Evolutionary conservation across 2,113 vertebrate species (phyloP).

Genomic region (Neolamprologus brichardi): DNA sequence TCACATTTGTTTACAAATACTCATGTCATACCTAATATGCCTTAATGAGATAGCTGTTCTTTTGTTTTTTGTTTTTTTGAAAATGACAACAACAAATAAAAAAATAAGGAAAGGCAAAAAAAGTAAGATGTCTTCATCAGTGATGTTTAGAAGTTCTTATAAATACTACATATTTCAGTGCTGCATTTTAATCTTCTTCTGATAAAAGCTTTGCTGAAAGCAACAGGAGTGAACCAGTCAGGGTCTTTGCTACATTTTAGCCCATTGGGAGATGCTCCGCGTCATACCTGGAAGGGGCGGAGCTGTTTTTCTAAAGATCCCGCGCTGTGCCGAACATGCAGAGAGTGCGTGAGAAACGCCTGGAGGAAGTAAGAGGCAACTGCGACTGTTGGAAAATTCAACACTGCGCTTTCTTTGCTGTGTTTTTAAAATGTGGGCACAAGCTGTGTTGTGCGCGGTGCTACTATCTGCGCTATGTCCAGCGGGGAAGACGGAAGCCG

Average conservation of each 20-base stretch:
- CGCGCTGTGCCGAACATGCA: not conserved
- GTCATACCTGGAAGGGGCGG: not conserved
- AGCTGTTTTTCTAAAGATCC: not conserved
- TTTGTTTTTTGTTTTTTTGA: not conserved
- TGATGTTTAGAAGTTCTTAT: not conserved
- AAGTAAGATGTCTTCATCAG: not conserved
- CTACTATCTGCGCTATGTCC: slow-evolving; percentile 58
- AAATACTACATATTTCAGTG: not conserved
- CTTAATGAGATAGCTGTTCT: not conserved
- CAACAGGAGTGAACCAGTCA: not conserved
- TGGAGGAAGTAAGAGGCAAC: not conserved
- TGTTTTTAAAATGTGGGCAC: slow-evolving; percentile 39
- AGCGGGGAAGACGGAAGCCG: slow-evolving; percentile 48
- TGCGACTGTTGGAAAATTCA: not conserved
- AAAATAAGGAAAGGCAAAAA: not conserved
- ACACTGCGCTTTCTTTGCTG: not conserved
- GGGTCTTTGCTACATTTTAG: not conserved
- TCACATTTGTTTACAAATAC: not conserved
- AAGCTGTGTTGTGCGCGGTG: slow-evolving; percentile 55
- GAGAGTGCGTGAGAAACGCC: not conserved
- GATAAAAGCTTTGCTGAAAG: not conserved
- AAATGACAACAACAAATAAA: not conserved
- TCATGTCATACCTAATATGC: not conserved
- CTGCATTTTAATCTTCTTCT: not conserved
- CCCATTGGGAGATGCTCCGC: not conserved